Evolutionary conservation across 2,888 invertebrate genomes (phyloP).

Genomic region (Eupithecia pulchellata): DNA sequence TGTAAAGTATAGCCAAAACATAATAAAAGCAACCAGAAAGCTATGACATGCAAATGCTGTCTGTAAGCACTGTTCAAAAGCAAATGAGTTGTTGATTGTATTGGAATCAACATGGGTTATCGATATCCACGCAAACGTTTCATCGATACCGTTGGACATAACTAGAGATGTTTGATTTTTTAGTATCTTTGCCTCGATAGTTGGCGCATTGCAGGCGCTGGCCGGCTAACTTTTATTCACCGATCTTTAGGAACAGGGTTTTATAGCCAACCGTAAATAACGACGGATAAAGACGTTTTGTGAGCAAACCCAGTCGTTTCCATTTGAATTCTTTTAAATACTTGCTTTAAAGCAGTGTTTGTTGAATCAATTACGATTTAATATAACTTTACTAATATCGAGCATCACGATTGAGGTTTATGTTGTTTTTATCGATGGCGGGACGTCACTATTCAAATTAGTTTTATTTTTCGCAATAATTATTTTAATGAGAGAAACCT

Average conservation of each 20-base stretch:
- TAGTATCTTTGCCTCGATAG: conserved; percentile 59
- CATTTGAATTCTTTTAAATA: conserved; percentile 80
- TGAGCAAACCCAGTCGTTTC: conserved; percentile 71
- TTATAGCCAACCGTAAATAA: conserved; percentile 78
- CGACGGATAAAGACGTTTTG: conserved; percentile 80
- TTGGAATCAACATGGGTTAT: background rate
- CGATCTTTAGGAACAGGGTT: conserved; percentile 75
- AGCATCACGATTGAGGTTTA: conserved; percentile 50
- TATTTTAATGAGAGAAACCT: conserved; percentile 1
- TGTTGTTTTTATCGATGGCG: conserved; percentile 45
- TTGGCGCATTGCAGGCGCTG: conserved; percentile 62
- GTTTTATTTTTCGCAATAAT: background rate
- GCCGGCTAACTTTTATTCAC: conserved; percentile 73
- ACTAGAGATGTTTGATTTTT: conserved; percentile 61
- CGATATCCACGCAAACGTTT: background rate
- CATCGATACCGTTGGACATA: conserved; percentile 34
- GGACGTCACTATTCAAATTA: conserved; percentile 17
- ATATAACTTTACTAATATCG: conserved; percentile 55
- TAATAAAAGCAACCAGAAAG: background rate
- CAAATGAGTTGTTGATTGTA: background rate
- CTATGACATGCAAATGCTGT: too few species aligned
- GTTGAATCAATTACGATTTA: conserved; percentile 72
- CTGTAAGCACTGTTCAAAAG: too few species aligned
- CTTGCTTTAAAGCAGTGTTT: conserved; percentile 65
- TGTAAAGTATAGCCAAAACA: background rate